These are phyloP conservation scores for Dasypolia templi DNA, from an alignment of 2,888 invertebrate genomes.

Conservation along the genomic window DNA sequence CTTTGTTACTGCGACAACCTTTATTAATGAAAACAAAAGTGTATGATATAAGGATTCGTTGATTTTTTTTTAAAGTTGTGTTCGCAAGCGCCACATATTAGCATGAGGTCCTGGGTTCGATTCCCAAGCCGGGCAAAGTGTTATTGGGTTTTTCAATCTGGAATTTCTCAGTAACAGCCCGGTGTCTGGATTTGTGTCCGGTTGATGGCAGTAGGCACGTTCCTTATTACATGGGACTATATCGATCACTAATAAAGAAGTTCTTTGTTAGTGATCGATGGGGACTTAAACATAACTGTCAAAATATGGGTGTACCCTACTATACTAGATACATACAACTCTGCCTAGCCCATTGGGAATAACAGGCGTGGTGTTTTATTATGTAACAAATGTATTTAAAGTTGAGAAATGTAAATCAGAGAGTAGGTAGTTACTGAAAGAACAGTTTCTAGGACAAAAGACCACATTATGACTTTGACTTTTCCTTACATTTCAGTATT, in stretches of 20 bases:
- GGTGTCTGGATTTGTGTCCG: no score
- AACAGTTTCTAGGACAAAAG: neutral
- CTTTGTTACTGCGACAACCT: neutral
- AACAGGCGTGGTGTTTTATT: neutral
- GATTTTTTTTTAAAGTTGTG: neutral
- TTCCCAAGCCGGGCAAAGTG: neutral
- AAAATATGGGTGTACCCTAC: neutral
- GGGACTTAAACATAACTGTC: neutral
- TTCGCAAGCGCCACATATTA: neutral
- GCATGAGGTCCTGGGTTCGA: neutral
- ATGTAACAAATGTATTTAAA: neutral
- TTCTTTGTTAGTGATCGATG: no score
- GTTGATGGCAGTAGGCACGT: neutral
- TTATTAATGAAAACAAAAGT: neutral
- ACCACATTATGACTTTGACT: neutral
- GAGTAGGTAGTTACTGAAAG: neutral
- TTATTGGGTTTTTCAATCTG: neutral
- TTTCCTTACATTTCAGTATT: conserved; percentile 17
- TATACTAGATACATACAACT: neutral
- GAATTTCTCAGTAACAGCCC: neutral
- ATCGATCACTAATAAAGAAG: no score
- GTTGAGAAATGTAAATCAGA: neutral
- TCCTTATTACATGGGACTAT: neutral
- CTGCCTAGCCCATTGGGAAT: neutral
- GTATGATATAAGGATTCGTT: neutral